Evolutionary conservation across 2,888 invertebrate genomes (phyloP), one percentile per base, ranked within the genome.

Genomic region (Euproctis similis): DNA sequence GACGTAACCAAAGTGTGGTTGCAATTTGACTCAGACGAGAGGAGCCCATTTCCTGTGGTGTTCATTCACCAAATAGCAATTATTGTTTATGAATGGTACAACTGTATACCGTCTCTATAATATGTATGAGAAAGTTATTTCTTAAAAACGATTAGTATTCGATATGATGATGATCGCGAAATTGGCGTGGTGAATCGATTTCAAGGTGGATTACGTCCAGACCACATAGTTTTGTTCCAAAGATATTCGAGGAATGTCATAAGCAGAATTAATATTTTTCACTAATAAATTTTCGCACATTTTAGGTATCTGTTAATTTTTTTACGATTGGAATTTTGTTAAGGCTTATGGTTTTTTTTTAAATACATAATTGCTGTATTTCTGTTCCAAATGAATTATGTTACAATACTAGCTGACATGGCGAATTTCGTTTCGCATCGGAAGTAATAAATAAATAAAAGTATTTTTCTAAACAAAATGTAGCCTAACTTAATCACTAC

Each of bases 11-110:
- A 56, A 54, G n/a, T 48, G 46, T 34, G 49, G 50, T 53, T 55
- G 58, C 56, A 51, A 60, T 59, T 59, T 46, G 57, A 50, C 50
- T 39, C 54, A 55, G 46, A 46, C 39, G 40, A 39, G 48, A 38
- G 41, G 40, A 46, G 39, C 34, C 41, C 46, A 59, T 61, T 66
- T 65, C 65, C 66, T 63, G 66, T 55, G 62, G 58, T 59, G 64
- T 49, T 52, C 57, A 52, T 55, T 58, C 58, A 54, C 42, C 55
- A 61, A 60, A 62, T 51, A 57, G 56, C 59, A 61, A 64, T 55
- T 53, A 59, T 53, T 43, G 46, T 54, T 56, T 58, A 58, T 54
- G 57, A 52, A 60, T 54, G 53, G 48, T 44, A 36, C 40, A 34
- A 34, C 39, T n/a, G 42, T 42, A 40, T 39, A 42, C 40, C 26